These are phyloP conservation scores for Triops cancriformis DNA, from an alignment of 1,140 invertebrate genomes.

Conservation along the genomic window DNA sequence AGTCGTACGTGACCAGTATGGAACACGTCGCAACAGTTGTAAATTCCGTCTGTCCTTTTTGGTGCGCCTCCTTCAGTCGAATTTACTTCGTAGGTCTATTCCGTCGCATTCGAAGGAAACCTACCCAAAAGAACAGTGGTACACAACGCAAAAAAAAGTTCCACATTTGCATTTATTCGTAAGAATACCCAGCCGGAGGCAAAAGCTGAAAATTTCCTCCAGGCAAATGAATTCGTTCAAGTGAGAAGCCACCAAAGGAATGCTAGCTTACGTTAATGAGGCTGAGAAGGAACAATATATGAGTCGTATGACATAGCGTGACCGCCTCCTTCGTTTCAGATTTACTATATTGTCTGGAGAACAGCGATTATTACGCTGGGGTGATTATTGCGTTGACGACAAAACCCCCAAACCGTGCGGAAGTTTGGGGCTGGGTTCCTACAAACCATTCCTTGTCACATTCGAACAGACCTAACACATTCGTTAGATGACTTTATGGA, in stretches of 20 bases:
- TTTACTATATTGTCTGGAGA: background rate
- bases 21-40: background rate
- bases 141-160: too few species aligned
- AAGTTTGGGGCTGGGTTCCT: background rate
- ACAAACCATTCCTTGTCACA: background rate
- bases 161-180: too few species aligned
- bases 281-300: background rate
- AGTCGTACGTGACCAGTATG: background rate
- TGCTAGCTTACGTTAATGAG: background rate
- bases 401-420: background rate
- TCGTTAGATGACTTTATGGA: background rate
- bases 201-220: background rate
- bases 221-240: background rate
- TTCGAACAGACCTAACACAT: background rate
- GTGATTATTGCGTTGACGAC: background rate
- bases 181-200: background rate
- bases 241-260: background rate
- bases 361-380: conserved; percentile 1
- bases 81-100: background rate
- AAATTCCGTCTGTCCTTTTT: background rate
- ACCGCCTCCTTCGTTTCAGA: conserved; percentile 8
- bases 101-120: too few species aligned
- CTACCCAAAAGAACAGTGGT: too few species aligned
- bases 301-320: background rate
- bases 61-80: background rate